Evolutionary conservation across 2,797 vertebrate species (phyloP), one percentile per base, ranked within the genome.

Genomic region (Malacoraja senta): DNA sequence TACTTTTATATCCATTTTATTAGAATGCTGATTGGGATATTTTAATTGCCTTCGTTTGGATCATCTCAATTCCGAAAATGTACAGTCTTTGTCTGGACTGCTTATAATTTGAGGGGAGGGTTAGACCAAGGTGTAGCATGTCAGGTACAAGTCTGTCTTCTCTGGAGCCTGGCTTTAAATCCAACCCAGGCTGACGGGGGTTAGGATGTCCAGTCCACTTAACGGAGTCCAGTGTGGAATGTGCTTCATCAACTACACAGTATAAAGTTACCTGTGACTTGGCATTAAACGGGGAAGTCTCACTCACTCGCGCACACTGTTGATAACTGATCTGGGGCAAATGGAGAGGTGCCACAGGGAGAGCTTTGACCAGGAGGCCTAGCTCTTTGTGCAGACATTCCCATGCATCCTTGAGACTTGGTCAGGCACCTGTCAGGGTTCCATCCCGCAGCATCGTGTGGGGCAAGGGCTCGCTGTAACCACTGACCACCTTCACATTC

Each of bases 11-110:
- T 88, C 84, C 84, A 88, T 88, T 68, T 17, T 88, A 24, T 32
- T 88, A 35, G n/a, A 68, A 68, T 84, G 81, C 58, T 84, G 58
- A 84, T 88, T 88, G 84, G 83, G 63, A 88, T 68, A 88, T 88
- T 88, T 68, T 88, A 88, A 88, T 88, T 88, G 63, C 35, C n/a
- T 88, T 68, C 21, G n/a, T 68, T 68, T 68, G 32, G 61, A 88
- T 88, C 84, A 88, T 88, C 84, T 88, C 84, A 88, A 88, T 88
- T 88, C 65, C 35, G 19, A 65, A 68, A 68, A 68, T 88, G 32
- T 8, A 35, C 32, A 88, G 15, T 61, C 58, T 88, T 65, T 88
- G 63, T 63, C 61, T 88, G 84, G n/a, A 63, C 84, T 88, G 63
- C 63, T 21, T 86, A 86, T 86, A 29, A 65, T 63, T 88, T 65